phyloP scores from a whole-genome alignment of 2,797 vertebrate genomes.

The Sebastes flavidus region DNA sequence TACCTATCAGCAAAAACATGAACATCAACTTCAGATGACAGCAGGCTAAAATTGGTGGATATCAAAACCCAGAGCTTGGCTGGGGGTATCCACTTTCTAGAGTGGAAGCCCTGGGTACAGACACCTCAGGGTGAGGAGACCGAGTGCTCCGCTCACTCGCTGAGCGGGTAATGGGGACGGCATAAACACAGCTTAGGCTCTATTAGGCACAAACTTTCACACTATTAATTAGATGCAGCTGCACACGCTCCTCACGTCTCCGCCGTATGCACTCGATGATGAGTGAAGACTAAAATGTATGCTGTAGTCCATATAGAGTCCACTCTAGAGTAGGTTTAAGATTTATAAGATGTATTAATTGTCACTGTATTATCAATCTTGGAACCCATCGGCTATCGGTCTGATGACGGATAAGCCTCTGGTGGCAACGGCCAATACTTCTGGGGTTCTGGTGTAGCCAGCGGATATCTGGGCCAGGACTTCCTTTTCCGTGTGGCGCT shows the following conservation, averaged over 20 bases:
- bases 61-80: slow-evolving; percentile 70
- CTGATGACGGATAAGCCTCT: neutral
- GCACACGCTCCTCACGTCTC: slow-evolving; percentile 30
- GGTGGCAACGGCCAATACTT: no score
- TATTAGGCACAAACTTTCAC: slow-evolving; percentile 54
- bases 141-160: slow-evolving; percentile 13
- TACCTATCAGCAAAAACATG: slow-evolving; percentile 80
- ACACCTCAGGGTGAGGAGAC: slow-evolving; percentile 53
- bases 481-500: no score
- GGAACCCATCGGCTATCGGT: neutral
- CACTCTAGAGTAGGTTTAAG: neutral
- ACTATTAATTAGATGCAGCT: slow-evolving; percentile 63
- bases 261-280: slow-evolving; percentile 3
- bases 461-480: no score
- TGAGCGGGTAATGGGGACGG: slow-evolving; percentile 29
- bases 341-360: neutral
- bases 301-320: neutral
- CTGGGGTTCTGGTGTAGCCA: no score
- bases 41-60: slow-evolving; percentile 80
- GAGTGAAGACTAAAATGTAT: slow-evolving; percentile 8
- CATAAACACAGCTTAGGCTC: slow-evolving; percentile 51
- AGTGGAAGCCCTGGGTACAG: slow-evolving; percentile 72
- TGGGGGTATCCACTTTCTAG: slow-evolving; percentile 70
- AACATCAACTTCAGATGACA: slow-evolving; percentile 80
- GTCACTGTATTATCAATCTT: neutral